Conservation (phyloP, 2,888 invertebrate species). For the Spialia ferax region DNA sequence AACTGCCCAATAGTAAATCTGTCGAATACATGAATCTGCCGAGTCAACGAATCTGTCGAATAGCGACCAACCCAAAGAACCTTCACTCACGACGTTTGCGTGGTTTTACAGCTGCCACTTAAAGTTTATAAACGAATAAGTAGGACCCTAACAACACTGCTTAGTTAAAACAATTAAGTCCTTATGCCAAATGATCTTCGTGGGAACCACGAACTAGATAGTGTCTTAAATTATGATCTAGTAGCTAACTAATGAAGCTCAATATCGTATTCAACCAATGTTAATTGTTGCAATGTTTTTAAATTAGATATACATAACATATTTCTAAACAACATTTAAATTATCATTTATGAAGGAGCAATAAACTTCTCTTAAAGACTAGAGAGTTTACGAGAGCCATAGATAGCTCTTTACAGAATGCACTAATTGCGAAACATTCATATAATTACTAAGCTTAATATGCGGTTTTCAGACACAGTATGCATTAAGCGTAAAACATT, state of each 20-base stretch:
- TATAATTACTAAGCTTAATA: constrained; percentile 24
- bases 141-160: too few species aligned
- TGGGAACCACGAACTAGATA: background rate
- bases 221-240: background rate
- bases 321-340: too few species aligned
- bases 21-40: too few species aligned
- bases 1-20: too few species aligned
- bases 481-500: constrained; percentile 15
- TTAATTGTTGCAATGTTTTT: background rate
- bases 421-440: constrained; percentile 10
- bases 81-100: too few species aligned
- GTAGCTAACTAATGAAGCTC: background rate
- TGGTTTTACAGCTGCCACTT: too few species aligned
- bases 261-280: constrained; percentile 1
- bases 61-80: too few species aligned
- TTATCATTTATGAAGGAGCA: background rate
- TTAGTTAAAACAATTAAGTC: too few species aligned
- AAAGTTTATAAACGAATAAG: background rate
- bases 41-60: too few species aligned
- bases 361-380: background rate
- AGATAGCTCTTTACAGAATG: constrained; percentile 7
- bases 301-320: background rate
- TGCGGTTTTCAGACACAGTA: constrained; percentile 17
- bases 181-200: background rate
- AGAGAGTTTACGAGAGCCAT: too few species aligned